Evolutionary conservation across 2,113 vertebrate species (phyloP).

Genomic region (Zosterops japonicus): DNA sequence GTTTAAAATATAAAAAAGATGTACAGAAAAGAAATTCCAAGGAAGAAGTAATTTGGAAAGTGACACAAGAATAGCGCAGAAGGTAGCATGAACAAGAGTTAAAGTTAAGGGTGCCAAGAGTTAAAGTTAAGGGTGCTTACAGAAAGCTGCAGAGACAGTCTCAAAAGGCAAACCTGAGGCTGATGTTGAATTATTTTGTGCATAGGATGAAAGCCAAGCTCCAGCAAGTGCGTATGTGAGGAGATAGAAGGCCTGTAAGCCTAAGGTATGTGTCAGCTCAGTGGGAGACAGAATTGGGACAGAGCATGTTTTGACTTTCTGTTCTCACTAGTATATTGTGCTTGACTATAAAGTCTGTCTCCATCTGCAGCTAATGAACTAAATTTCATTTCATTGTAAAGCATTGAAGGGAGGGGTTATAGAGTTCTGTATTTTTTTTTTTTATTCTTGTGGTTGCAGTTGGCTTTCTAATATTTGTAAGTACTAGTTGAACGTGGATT

Average conservation of each 20-base stretch:
- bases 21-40: background rate
- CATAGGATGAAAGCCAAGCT: background rate
- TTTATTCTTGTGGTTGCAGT: background rate
- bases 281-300: background rate
- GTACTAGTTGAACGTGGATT: background rate
- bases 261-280: background rate
- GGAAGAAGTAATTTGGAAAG: background rate
- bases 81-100: background rate
- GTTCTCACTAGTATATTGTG: background rate
- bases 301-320: background rate
- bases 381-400: background rate
- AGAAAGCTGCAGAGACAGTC: background rate
- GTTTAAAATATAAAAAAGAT: background rate
- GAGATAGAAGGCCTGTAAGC: background rate
- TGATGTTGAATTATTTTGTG: background rate
- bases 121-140: background rate
- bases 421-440: background rate
- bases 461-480: background rate
- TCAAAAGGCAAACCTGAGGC: background rate
- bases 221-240: background rate
- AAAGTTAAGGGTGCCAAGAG: background rate
- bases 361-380: background rate
- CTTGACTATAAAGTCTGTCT: background rate
- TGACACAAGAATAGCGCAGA: background rate
- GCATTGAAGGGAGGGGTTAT: background rate